Conservation (phyloP, 1,140 invertebrate species). For the Goniozus legneri region DNA sequence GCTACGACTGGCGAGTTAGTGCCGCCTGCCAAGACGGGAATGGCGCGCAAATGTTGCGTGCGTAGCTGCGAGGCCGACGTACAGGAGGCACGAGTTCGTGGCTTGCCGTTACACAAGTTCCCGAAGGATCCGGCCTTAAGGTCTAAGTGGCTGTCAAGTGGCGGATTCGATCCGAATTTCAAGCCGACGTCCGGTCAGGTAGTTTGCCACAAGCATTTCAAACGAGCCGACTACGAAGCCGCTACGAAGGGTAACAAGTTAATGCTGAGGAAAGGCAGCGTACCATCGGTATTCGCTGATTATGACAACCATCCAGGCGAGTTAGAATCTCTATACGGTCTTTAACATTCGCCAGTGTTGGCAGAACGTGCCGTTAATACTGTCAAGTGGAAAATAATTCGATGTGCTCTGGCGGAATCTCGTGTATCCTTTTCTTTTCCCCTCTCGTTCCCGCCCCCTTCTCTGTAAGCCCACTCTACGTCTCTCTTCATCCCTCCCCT, state of each 20-base stretch:
- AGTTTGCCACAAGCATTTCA: conserved; percentile 64
- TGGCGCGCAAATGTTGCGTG: conserved; percentile 51
- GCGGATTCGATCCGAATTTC: conserved; percentile 50
- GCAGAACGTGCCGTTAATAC: too few relatives aligned
- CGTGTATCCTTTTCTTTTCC: background rate
- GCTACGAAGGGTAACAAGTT: conserved; percentile 58
- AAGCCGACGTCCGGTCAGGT: conserved; percentile 57
- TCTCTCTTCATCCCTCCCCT: background rate
- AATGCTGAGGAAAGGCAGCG: conserved; percentile 54
- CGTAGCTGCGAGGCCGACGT: conserved; percentile 39
- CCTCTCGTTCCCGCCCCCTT: background rate
- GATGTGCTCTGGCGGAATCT: too few relatives aligned
- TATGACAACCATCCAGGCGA: conserved; percentile 43
- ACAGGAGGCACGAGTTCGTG: conserved; percentile 47
- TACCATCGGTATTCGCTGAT: conserved; percentile 51
- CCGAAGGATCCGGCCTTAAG: conserved; percentile 50
- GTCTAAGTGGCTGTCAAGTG: conserved; percentile 53
- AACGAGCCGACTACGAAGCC: conserved; percentile 60
- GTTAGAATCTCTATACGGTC: too few relatives aligned
- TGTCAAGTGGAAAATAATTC: too few relatives aligned
- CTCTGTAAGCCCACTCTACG: background rate
- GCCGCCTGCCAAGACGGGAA: conserved; percentile 27
- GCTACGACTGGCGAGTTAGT: conserved; percentile 2
- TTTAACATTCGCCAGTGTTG: too few relatives aligned
- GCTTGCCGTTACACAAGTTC: conserved; percentile 58